Evolutionary conservation across 2,113 vertebrate genomes (phyloP), one percentile per base, ranked within the genome.

Genomic region (Hydropotes inermis): DNA sequence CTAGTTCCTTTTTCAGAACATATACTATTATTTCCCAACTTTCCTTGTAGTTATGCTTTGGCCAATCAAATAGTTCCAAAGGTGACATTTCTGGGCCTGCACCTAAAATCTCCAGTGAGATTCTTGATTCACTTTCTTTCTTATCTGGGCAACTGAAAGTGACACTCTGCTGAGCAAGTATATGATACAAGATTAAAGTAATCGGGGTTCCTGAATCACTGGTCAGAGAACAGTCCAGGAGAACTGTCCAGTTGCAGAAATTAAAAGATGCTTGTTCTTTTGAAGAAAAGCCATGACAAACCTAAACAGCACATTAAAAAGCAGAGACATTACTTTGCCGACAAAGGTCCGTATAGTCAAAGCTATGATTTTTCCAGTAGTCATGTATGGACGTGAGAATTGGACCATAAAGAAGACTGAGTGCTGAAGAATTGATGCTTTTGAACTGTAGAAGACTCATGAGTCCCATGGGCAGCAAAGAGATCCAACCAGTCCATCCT

Each of bases 61-160:
- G 27, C 47, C 55, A 94, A 17, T 52, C n/a, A 79, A 30, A 60
- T 79, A 47, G 33, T 78, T 61, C 57, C 25, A 79, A n/a, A 57
- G 45, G 19, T 55, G 27, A 88, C 11, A 16, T 36, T 33, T 81
- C 25, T 87, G 43, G 39, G 70, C 21, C 19, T 81, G 21, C 8
- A 30, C 27, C n/a, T 88, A n/a, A 61, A 64, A 64, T 88, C 74
- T 94, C 45, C 28, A 79, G 27, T 25, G n/a, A 94, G 74, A 54
- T 33, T 93, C 54, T 84, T 86, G 30, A 16, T 76, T 85, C 23
- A 52, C 43, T 87, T 94, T 84, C 14, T 58, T 5, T 55, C 79
- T 52, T 43, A 84, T 82, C 36, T 58, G 52, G 23, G 2, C 61
- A 58, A 58, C 78, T 84, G 17, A 57, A 60, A 74, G 16, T 57